A percentile compares a stretch with the other conserved stretches of the same genome.
Conservation (phyloP, 2,113 vertebrate genomes). For the Scomber colias region DNA sequence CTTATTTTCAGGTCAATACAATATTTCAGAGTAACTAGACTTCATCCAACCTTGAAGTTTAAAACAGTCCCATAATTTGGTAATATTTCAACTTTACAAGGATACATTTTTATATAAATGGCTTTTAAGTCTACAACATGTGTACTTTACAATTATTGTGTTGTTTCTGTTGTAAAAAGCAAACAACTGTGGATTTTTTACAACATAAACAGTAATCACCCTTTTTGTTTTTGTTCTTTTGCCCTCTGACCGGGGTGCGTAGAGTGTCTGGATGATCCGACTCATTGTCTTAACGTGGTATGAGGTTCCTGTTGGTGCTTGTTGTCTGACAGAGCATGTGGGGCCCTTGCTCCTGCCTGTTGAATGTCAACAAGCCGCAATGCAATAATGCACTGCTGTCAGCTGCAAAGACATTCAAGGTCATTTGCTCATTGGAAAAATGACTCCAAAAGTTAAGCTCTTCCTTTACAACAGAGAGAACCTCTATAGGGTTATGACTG, state of each 20-base stretch:
- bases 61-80: conserved; percentile 49
- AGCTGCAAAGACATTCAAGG: conserved; percentile 75
- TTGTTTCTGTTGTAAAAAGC: conserved; percentile 23
- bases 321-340: conserved; percentile 80
- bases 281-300: conserved; percentile 64
- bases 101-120: conserved; percentile 45
- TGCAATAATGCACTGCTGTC: conserved; percentile 75
- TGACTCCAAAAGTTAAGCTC: conserved; percentile 43
- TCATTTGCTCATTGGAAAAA: conserved; percentile 63
- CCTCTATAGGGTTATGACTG: conserved; percentile 16
- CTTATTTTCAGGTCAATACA: neutral
- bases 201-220: conserved; percentile 41
- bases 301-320: conserved; percentile 81
- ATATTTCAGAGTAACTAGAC: neutral
- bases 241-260: neutral
- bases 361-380: conserved; percentile 83
- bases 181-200: conserved; percentile 21
- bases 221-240: conserved; percentile 38
- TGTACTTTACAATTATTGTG: conserved; percentile 4
- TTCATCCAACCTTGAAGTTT: conserved; percentile 21
- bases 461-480: conserved; percentile 32
- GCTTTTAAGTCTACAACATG: conserved; percentile 31
- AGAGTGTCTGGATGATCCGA: conserved; percentile 35
- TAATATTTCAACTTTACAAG: conserved; percentile 54
- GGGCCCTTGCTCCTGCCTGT: conserved; percentile 81